These are phyloP conservation scores for Andrena dorsata DNA, from an alignment of 2,888 invertebrate species.

Conservation along the genomic window DNA sequence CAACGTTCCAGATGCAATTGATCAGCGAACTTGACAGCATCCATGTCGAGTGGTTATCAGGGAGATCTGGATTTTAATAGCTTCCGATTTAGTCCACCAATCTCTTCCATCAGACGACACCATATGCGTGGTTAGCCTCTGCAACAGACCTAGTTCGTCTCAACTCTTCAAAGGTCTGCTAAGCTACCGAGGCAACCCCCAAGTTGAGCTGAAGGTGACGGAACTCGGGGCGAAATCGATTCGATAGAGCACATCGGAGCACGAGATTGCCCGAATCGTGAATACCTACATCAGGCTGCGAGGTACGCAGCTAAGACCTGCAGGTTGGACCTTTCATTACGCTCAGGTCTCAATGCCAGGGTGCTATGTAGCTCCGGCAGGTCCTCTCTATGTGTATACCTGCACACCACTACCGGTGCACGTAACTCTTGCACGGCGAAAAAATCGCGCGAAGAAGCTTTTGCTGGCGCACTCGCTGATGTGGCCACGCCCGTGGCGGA, in stretches of 20 bases:
- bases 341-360: slow-evolving; percentile 64
- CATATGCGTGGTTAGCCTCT: not conserved
- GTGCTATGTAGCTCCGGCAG: slow-evolving; percentile 31
- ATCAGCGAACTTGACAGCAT: too few relatives aligned
- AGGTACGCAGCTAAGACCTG: slow-evolving; percentile 35
- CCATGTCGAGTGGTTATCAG: too few relatives aligned
- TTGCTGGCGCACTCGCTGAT: slow-evolving; percentile 80
- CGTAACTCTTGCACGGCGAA: slow-evolving; percentile 55
- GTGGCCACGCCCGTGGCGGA: slow-evolving; percentile 85
- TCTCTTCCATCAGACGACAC: not conserved
- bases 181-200: not conserved
- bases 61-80: not conserved
- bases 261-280: slow-evolving; percentile 46
- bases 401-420: slow-evolving; percentile 22
- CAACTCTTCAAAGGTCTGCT: not conserved
- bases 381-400: slow-evolving; percentile 14
- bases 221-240: slow-evolving; percentile 42
- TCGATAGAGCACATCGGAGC: slow-evolving; percentile 35
- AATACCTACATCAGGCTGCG: slow-evolving; percentile 46
- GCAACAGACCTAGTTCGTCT: not conserved
- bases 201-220: slow-evolving; percentile 18
- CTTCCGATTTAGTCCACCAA: not conserved
- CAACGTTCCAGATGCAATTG: too few relatives aligned
- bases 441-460: slow-evolving; percentile 75
- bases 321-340: slow-evolving; percentile 66